A percentile compares a stretch with the other conserved stretches of the same genome.
Evolutionary conservation across 1,140 invertebrate species (phyloP).

Genomic region (Papilio dardanus): DNA sequence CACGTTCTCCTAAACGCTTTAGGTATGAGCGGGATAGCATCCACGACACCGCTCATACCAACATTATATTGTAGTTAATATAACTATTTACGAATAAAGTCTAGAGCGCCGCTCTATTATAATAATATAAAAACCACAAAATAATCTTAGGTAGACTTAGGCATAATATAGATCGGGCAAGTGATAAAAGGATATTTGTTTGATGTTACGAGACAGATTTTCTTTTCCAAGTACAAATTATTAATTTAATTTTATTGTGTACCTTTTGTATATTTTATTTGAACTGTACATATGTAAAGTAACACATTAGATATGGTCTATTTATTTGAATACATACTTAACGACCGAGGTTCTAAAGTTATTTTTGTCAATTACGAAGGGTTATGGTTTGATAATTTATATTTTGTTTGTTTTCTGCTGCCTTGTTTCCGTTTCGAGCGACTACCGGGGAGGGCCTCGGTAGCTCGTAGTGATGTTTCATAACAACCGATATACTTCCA

Average conservation of each 20-base stretch:
- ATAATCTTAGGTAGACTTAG: constrained; percentile 78
- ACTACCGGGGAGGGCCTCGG: not conserved
- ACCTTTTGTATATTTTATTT: constrained; percentile 75
- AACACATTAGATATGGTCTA: constrained; percentile 78
- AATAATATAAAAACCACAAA: constrained; percentile 70
- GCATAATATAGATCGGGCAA: constrained; percentile 63
- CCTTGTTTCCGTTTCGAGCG: constrained; percentile 3
- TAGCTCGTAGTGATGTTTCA: not conserved
- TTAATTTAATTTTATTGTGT: constrained; percentile 70
- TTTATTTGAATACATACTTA: constrained; percentile 75
- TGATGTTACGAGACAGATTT: constrained; percentile 67
- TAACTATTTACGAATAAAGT: constrained; percentile 74
- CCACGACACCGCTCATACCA: constrained; percentile 81
- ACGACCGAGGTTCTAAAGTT: constrained; percentile 66
- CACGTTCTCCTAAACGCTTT: constrained; percentile 80
- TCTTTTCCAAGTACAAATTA: constrained; percentile 80
- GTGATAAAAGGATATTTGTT: constrained; percentile 64
- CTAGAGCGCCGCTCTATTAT: constrained; percentile 59
- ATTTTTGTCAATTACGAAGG: constrained; percentile 41
- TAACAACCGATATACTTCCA: not conserved
- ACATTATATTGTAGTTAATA: constrained; percentile 80
- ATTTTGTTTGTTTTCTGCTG: constrained; percentile 3
- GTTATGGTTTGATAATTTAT: constrained; percentile 29
- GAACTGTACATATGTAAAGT: constrained; percentile 81
- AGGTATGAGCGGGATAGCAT: constrained; percentile 81